Base-by-base conservation (phyloP, 2,888 invertebrate species). In the Dugesia japonica region DNA sequence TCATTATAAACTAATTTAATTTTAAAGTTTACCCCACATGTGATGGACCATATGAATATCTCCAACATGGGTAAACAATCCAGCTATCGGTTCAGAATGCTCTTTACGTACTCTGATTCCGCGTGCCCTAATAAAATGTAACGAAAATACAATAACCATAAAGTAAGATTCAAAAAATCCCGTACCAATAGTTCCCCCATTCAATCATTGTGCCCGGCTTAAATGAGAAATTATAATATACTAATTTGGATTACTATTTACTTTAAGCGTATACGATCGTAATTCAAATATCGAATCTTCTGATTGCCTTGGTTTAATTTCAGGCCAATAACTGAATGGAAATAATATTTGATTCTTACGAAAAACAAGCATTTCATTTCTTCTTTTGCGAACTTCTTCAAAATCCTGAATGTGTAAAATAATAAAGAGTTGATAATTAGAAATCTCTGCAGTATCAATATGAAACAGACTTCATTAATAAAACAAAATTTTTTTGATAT, bases 171-270 rank as follows among this genome's bases (percentile, higher is more conserved):
- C 71, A 75, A 1, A 77, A 73, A 28, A 20, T 20, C 26, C 74
- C 81, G 82, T 80, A 84, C 87, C 97, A 98, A 85, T 95, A 94
- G 86, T 97, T 97, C 77, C 94, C 97, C 97, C 97, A 98, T 86
- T 97, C 97, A 80, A 97, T 95, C 95, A 97, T 95, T 0, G 95
- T 95, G 74, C 97, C 97, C 0, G 97, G 95, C 86, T 87, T 81
- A 77, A 85, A 82, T 31, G 76, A 76, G 75, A 79, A 77, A 75
- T 78, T 42, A 71, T 56, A 13, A 13, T 7, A n/a, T 9, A 4
- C n/a, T 20, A 7, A 31, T 31, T 31, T 31, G 9, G n/a, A 56
- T 1, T 28, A 17, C 15, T 15, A 71, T 71, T 20, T 31, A 76
- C 71, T 31, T 72, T 94, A 71, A 98, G 87, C 79, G 92, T 91